phyloP scores from a whole-genome alignment of 2,113 vertebrate species.

The Plotosus lineatus region DNA sequence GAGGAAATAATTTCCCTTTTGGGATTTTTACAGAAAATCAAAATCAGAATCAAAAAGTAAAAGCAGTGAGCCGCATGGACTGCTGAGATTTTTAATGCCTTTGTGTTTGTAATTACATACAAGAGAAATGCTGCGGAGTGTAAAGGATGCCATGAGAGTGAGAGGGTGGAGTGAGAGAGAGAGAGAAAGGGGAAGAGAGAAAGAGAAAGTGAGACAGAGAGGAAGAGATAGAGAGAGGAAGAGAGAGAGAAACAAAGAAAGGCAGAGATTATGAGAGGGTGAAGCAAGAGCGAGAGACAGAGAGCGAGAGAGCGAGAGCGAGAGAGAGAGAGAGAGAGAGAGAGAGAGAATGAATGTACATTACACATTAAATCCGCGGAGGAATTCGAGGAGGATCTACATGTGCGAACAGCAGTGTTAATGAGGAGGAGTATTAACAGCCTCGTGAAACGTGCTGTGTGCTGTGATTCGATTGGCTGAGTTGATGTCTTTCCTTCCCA shows the following conservation, averaged over 20 bases:
- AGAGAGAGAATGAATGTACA: constrained; percentile 19
- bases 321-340: not conserved
- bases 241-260: not conserved
- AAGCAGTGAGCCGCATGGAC: constrained; percentile 59
- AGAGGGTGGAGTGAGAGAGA: not conserved
- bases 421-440: constrained; percentile 19
- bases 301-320: not conserved
- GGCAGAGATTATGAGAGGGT: too few relatives aligned
- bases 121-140: constrained; percentile 46
- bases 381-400: constrained; percentile 26
- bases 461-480: not conserved
- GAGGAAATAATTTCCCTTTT: not conserved
- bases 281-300: not conserved
- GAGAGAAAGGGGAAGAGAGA: not conserved
- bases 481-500: constrained; percentile 13
- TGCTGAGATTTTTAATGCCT: constrained; percentile 48
- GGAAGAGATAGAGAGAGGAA: not conserved
- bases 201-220: constrained; percentile 31
- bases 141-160: constrained; percentile 12
- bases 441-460: not conserved
- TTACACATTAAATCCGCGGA: constrained; percentile 23
- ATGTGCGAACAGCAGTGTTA: constrained; percentile 38
- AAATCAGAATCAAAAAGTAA: too few relatives aligned
- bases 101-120: constrained; percentile 55
- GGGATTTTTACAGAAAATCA: too few relatives aligned